A percentile compares a stretch with the other conserved stretches of the same genome.
These are phyloP conservation scores for Otocyon megalotis DNA, from an alignment of 2,113 vertebrate species.

Conservation along the genomic window DNA sequence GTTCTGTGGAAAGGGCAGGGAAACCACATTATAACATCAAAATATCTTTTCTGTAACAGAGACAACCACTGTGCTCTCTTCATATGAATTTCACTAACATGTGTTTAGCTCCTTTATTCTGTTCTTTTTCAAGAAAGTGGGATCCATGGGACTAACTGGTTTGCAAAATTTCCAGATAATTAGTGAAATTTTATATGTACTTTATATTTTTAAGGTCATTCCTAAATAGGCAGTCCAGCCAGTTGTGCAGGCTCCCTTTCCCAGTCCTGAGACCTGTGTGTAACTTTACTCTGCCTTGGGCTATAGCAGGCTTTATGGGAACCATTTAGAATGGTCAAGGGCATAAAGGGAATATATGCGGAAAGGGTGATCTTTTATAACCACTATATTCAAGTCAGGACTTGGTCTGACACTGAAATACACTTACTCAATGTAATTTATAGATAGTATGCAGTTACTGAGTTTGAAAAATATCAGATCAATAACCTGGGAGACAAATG, in stretches of 20 bases:
- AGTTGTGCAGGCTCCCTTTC: background rate
- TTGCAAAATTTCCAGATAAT: background rate
- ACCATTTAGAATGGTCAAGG: constrained; percentile 78
- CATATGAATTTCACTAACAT: background rate
- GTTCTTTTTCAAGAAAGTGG: constrained; percentile 18
- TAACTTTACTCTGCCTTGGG: constrained; percentile 1
- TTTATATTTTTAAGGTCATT: constrained; percentile 50
- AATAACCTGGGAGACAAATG: constrained; percentile 81
- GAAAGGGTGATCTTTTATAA: constrained; percentile 78
- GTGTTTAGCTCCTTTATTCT: background rate
- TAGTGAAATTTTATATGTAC: constrained; percentile 49
- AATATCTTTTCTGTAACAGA: background rate
- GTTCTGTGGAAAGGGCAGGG: background rate
- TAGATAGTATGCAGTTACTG: constrained; percentile 78
- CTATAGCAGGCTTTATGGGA: constrained; percentile 69
- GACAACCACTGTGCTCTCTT: background rate
- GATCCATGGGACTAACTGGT: background rate
- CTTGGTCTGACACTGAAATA: constrained; percentile 77
- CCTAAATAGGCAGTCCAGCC: background rate
- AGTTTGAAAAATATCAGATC: constrained; percentile 83
- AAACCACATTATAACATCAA: background rate
- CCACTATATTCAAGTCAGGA: constrained; percentile 76
- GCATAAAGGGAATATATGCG: constrained; percentile 80
- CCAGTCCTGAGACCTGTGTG: constrained; percentile 31
- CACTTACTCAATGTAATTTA: constrained; percentile 83